A percentile compares a stretch with the other conserved stretches of the same genome.
Conservation (phyloP, 2,888 invertebrate genomes). For the Deroplatys truncata region DNA sequence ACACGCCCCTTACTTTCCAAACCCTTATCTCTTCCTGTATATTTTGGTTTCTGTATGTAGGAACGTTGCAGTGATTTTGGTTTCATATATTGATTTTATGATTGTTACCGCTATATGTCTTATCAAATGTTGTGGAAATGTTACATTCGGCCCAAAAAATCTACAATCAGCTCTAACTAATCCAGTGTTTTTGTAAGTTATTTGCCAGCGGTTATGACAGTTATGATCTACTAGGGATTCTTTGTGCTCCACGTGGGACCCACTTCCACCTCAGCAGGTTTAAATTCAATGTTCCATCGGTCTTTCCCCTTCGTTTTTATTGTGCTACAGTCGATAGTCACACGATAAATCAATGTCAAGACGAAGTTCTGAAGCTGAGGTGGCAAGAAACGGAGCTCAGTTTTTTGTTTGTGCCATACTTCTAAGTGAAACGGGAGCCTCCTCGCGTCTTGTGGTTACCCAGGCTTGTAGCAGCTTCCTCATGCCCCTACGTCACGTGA, state of each 20-base stretch:
- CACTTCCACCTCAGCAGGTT: not conserved
- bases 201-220: too few species aligned
- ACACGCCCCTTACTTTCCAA: too few species aligned
- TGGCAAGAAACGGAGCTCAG: not conserved
- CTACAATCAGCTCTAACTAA: too few species aligned
- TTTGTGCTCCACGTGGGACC: not conserved
- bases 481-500: not conserved
- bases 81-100: too few species aligned
- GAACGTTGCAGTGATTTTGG: too few species aligned
- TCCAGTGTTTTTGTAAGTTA: too few species aligned
- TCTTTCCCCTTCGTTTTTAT: not conserved
- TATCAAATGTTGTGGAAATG: too few species aligned
- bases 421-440: not conserved
- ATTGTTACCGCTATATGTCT: too few species aligned
- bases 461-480: not conserved
- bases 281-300: not conserved
- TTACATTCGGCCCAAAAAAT: too few species aligned
- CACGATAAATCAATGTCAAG: slow-evolving; percentile 5
- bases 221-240: too few species aligned
- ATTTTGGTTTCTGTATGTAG: too few species aligned
- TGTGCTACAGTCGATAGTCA: not conserved
- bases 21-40: too few species aligned
- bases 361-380: not conserved
- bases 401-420: not conserved
- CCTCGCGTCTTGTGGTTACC: not conserved